A percentile compares a stretch with the other conserved stretches of the same genome.
These are phyloP conservation scores for Microtus ochrogaster DNA, from an alignment of 2,113 vertebrate species.

Conservation along the genomic window DNA sequence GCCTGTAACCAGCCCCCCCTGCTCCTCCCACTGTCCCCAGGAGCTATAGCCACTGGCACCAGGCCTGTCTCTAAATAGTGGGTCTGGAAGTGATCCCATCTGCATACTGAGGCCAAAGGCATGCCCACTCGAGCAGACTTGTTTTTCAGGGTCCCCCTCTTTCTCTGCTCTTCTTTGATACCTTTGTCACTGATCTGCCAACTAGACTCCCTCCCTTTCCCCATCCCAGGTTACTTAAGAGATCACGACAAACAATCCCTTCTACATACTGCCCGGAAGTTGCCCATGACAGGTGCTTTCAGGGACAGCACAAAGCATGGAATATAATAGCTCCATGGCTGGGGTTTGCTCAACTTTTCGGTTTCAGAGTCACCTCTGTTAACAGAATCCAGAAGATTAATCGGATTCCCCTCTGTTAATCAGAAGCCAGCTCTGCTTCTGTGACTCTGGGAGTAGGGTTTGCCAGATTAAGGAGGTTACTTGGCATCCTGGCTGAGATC, in stretches of 20 bases:
- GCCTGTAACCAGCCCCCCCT: neutral
- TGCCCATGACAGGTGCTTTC: neutral
- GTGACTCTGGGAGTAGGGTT: neutral
- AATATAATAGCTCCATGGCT: neutral
- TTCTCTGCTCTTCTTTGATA: neutral
- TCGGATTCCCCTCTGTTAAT: neutral
- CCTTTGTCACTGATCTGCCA: neutral
- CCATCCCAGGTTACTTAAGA: neutral
- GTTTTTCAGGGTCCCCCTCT: neutral
- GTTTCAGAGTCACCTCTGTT: neutral
- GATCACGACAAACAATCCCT: neutral
- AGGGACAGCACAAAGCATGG: neutral
- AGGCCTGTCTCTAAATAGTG: neutral
- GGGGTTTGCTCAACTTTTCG: neutral
- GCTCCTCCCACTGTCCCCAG: neutral
- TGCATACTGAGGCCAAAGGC: neutral
- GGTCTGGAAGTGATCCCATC: neutral
- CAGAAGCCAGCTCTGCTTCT: neutral
- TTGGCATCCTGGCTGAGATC: neutral
- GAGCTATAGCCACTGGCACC: neutral
- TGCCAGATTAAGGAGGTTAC: neutral
- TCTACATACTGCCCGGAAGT: neutral
- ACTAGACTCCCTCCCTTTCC: neutral
- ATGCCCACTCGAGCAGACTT: neutral
- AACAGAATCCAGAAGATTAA: neutral